Evolutionary conservation across 2,113 vertebrate species (phyloP), one percentile per base, ranked within the genome.

Genomic region (Caranx ignobilis): DNA sequence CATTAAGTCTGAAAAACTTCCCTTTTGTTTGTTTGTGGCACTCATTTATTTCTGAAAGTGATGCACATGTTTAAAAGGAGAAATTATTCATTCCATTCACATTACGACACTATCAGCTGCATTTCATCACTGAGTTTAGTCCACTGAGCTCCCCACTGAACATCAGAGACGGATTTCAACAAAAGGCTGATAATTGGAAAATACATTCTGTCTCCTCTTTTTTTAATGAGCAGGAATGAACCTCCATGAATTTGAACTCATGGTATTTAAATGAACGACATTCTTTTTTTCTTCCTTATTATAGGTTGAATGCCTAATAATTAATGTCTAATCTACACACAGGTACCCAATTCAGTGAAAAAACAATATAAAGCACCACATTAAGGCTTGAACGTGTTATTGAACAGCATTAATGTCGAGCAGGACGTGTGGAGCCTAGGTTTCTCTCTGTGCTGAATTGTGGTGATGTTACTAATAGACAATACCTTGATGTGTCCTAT

Each of bases 1-100:
- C 2, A 60, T 3, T 11, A 48, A 74, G 43, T 39, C 52, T 73
- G 15, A 56, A 47, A 16, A 18, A 11, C 10, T 18, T 47, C 75
- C 15, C 26, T 34, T 41, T 19, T 68, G 21, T 81, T 64, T 81
- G 56, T 67, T 79, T 71, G 18, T 70, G 32, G 16, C 31, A 56
- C 45, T 77, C 35, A 16, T 82, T 63, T 73, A 37, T 63, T 81
- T 74, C 15, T 48, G 47, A 60, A 70, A 71, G 68, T 63, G 73
- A 63, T 70, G 48, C 67, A 56, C 41, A 77, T 65, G 56, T 73
- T 82, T 71, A 66, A 79, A 84, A 71, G 80, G 54, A 26, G 52
- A 63, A 59, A 86, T 79, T 64, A 64, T 62, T 80, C 12, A 13
- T 60, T 77, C 56, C 21, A 57, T 65, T 68, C 21, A 82, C 67